phyloP scores from a whole-genome alignment of 2,888 invertebrate genomes.

The Galerucella calmariensis region DNA sequence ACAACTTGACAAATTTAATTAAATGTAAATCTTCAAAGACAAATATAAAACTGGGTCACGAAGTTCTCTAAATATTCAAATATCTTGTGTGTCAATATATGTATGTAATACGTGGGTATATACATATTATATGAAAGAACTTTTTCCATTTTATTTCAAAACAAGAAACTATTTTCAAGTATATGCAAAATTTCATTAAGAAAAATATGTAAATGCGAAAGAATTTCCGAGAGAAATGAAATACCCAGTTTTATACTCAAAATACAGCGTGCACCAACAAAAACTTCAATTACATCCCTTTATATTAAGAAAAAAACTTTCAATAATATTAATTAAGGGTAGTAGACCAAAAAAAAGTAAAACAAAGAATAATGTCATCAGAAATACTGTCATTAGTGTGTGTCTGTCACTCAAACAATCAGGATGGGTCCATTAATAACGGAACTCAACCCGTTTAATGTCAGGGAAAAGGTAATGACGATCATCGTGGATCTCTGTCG shows the following conservation, averaged over 20 bases:
- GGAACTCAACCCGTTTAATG: slow-evolving; percentile 6
- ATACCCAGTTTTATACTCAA: slow-evolving; percentile 18
- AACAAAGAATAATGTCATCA: neutral
- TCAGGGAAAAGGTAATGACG: slow-evolving; percentile 27
- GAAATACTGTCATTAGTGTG: slow-evolving; percentile 31
- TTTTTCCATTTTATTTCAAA: slow-evolving; percentile 23
- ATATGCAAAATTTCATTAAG: slow-evolving; percentile 14
- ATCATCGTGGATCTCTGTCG: slow-evolving; percentile 51
- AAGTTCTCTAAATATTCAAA: slow-evolving; percentile 14
- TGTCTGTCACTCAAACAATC: slow-evolving; percentile 22
- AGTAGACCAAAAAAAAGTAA: neutral
- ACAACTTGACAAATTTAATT: neutral
- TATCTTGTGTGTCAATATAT: slow-evolving; percentile 9
- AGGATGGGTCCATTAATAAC: neutral
- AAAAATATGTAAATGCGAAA: slow-evolving; percentile 15
- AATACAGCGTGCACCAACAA: neutral
- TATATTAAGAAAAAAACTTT: too few species aligned
- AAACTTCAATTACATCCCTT: too few species aligned
- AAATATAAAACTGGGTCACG: slow-evolving; percentile 3
- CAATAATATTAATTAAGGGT: neutral
- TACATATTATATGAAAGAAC: slow-evolving; percentile 24
- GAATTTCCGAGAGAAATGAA: neutral
- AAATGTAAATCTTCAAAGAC: neutral
- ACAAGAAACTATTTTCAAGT: slow-evolving; percentile 22
- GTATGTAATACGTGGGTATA: slow-evolving; percentile 1